These are phyloP conservation scores for Nymphicus hollandicus DNA, from an alignment of 2,113 vertebrate genomes.

Conservation along the genomic window DNA sequence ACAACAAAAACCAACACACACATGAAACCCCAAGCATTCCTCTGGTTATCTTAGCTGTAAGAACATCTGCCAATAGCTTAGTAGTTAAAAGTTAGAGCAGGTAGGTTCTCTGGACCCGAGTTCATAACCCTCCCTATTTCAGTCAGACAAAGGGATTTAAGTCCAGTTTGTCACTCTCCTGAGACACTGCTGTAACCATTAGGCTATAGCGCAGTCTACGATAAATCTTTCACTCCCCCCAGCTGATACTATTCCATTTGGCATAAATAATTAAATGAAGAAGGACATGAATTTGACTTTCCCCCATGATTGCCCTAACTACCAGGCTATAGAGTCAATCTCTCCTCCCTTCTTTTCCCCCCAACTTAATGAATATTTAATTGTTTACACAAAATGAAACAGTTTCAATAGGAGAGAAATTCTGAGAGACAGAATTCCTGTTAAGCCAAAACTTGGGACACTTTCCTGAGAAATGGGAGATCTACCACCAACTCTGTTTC, in stretches of 20 bases:
- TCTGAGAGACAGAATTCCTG: slow-evolving; percentile 12
- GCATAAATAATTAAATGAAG: slow-evolving; percentile 61
- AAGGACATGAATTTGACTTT: slow-evolving; percentile 24
- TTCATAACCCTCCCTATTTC: background rate
- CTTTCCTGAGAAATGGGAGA: background rate
- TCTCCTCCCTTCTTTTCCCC: background rate
- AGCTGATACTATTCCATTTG: slow-evolving; percentile 50
- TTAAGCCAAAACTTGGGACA: background rate
- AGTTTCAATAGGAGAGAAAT: slow-evolving; percentile 35
- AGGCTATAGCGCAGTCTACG: background rate
- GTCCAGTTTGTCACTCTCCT: background rate
- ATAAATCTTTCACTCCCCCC: slow-evolving; percentile 32
- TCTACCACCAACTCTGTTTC: background rate
- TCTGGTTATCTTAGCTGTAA: background rate
- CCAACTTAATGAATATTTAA: slow-evolving; percentile 56
- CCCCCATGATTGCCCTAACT: slow-evolving; percentile 36
- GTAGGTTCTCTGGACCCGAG: background rate
- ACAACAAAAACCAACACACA: background rate
- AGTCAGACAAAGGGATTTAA: slow-evolving; percentile 11
- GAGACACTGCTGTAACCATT: slow-evolving; percentile 6
- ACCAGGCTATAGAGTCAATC: slow-evolving; percentile 50
- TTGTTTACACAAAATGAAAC: slow-evolving; percentile 54
- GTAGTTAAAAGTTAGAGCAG: background rate
- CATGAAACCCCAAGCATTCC: background rate
- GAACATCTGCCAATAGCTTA: background rate